Evolutionary conservation across 2,113 vertebrate genomes (phyloP).

Genomic region (Canis aureus): DNA sequence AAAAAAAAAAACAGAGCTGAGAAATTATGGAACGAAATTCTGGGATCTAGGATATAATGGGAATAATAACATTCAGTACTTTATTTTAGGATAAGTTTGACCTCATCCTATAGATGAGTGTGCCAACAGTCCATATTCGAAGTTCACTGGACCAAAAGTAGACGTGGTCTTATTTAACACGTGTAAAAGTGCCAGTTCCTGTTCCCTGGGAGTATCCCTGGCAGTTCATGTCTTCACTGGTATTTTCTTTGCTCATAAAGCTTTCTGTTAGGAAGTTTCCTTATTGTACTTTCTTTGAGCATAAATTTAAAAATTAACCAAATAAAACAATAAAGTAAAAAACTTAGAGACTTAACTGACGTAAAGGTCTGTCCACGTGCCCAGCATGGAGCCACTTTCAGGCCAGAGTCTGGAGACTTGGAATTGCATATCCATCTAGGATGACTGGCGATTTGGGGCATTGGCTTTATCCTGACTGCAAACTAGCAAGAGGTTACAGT

Average conservation of each 20-base stretch:
- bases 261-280: background rate
- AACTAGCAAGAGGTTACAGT: background rate
- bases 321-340: background rate
- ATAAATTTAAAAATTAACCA: background rate
- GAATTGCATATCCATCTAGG: background rate
- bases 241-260: slow-evolving; percentile 6
- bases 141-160: background rate
- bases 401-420: background rate
- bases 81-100: background rate
- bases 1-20: background rate
- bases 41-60: background rate
- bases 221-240: background rate
- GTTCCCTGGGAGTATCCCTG: background rate
- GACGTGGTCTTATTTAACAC: background rate
- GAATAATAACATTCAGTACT: background rate
- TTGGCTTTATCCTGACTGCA: background rate
- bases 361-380: background rate
- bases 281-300: background rate
- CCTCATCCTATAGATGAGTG: background rate
- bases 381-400: background rate
- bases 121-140: background rate
- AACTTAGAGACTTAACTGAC: background rate
- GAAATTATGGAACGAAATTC: background rate
- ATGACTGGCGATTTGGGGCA: background rate
- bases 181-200: background rate